These are phyloP conservation scores for Linepithema humile DNA, from an alignment of 1,140 invertebrate genomes.

Conservation along the genomic window DNA sequence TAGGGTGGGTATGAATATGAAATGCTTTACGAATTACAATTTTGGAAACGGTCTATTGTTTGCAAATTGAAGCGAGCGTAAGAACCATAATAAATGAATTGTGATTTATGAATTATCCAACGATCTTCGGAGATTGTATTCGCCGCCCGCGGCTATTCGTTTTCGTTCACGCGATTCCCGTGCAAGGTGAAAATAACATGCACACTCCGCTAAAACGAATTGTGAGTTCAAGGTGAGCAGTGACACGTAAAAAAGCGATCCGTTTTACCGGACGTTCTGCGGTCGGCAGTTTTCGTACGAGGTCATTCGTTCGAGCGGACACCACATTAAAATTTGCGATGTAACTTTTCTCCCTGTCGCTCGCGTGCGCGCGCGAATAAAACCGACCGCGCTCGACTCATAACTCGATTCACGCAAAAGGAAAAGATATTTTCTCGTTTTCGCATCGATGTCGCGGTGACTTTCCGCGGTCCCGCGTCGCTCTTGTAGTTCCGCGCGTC, in stretches of 20 bases:
- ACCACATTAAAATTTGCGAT: constrained; percentile 39
- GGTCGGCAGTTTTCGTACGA: constrained; percentile 46
- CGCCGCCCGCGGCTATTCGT: background rate
- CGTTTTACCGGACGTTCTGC: constrained; percentile 36
- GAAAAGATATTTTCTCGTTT: constrained; percentile 21
- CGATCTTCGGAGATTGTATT: background rate
- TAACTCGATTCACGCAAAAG: constrained; percentile 24
- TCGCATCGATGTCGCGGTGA: background rate
- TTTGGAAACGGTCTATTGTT: constrained; percentile 48
- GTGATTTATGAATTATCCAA: constrained; percentile 41
- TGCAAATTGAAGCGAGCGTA: constrained; percentile 39
- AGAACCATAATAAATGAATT: constrained; percentile 49
- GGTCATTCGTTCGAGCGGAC: constrained; percentile 33
- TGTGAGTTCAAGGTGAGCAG: constrained; percentile 37
- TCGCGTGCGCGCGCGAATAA: background rate
- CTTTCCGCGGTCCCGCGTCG: background rate
- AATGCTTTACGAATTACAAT: constrained; percentile 57
- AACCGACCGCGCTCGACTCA: constrained; percentile 10
- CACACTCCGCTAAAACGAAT: background rate
- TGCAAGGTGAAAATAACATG: background rate
- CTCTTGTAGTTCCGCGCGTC: background rate
- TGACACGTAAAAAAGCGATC: constrained; percentile 66
- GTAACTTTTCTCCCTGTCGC: background rate
- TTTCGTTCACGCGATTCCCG: constrained; percentile 31
- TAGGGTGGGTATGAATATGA: constrained; percentile 51